These are phyloP conservation scores for Parnassius orleans DNA, from an alignment of 2,888 invertebrate genomes.

Conservation along the genomic window DNA sequence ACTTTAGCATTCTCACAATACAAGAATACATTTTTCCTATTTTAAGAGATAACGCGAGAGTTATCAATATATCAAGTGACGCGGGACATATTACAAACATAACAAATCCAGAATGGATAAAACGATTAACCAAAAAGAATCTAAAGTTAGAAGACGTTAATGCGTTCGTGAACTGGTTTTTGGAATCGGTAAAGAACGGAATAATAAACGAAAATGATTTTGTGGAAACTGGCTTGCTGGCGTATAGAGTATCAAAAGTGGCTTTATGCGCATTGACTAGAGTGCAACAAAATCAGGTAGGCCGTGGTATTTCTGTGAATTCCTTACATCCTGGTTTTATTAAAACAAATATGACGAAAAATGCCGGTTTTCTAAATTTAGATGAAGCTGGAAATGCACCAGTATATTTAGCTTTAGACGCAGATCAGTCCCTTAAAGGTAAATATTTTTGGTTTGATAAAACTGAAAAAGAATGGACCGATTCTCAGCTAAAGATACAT, in stretches of 20 bases:
- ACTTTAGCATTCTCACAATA: constrained; percentile 35
- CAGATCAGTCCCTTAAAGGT: constrained; percentile 38
- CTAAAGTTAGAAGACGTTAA: constrained; percentile 35
- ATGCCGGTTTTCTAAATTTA: constrained; percentile 31
- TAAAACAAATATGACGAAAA: constrained; percentile 36
- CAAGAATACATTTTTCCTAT: constrained; percentile 39
- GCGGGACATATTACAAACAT: constrained; percentile 40
- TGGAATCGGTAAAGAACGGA: constrained; percentile 35
- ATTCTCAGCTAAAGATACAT: constrained; percentile 28
- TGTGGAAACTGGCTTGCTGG: constrained; percentile 29
- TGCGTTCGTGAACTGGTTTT: constrained; percentile 39
- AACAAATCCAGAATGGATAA: constrained; percentile 37
- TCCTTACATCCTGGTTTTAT: constrained; percentile 40
- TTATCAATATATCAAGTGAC: constrained; percentile 39
- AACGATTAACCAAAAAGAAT: constrained; percentile 33
- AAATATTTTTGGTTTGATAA: constrained; percentile 41
- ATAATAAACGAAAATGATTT: constrained; percentile 37
- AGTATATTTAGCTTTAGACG: constrained; percentile 38
- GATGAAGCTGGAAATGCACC: constrained; percentile 34
- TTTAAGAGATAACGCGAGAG: constrained; percentile 38
- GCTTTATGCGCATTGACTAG: constrained; percentile 37
- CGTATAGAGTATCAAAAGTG: constrained; percentile 38
- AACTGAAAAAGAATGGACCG: constrained; percentile 36
- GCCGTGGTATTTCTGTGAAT: constrained; percentile 36
- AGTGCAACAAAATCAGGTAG: constrained; percentile 34